Base-by-base conservation (phyloP, 2,888 invertebrate species). In the Linnaemya vulpina region DNA sequence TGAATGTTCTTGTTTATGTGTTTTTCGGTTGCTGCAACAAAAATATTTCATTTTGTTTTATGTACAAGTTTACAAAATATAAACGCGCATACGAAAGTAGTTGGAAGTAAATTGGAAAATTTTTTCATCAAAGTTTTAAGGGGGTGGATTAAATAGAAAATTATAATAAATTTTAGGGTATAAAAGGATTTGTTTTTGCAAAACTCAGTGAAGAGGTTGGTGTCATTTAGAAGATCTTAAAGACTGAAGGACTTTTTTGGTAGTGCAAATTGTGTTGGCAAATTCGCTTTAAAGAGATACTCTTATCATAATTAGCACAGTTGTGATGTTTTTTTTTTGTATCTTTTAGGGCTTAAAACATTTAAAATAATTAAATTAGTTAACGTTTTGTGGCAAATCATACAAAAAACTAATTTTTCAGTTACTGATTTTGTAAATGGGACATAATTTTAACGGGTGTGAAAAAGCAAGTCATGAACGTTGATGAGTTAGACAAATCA, bases 71-170 rank as follows among this genome's bases (percentile, higher is more conserved):
- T 35, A 49, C 10, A 68, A 63, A n/a, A 53, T 43, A 71, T 46
- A 55, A 53, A 79, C 74, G 68, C 43, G 53, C 80, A 75, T 81
- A 62, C 68, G 68, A 60, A 75, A 81, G 43, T 53, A 62, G 43
- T 46, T 67, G 20, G 68, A 15, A 43, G n/a, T 43, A 74, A 67
- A 80, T 80, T 68, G 68, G 68, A 62, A 81, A 74, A 62, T 75
- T 81, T 68, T 75, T 35, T 75, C 53, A 81, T 75, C 75, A 53
- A 75, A 75, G 62, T 51, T 68, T 75, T 60, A 35, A 46, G 11
- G 55, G 30, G 5, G 0, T 5, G 51, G 49, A 17, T 68, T 68
- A 62, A 53, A 68, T 20, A 68, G 4, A 15, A 43, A 55, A 46
- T 71, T 78, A 63, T 71, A 78, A 35, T 40, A 35, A 40, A 22